Base-by-base conservation (phyloP, 2,888 invertebrate species). In the Zaprionus lineosus region DNA sequence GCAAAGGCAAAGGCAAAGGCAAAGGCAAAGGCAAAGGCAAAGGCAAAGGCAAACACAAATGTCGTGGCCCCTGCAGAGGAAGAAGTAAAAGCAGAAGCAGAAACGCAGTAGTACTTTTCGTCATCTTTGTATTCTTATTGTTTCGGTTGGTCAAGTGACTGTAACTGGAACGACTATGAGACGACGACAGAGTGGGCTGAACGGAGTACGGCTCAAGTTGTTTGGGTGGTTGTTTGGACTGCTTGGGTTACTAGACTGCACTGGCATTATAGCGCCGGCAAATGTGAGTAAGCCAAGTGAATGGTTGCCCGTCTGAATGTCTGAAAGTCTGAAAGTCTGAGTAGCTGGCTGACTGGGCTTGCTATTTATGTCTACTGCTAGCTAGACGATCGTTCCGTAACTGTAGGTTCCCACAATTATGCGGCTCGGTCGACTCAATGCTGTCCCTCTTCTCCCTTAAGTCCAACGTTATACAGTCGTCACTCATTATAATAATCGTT, bases 111-210 rank as follows among this genome's bases (percentile, higher is more conserved):
- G 56, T 31, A 34, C 43, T 68, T 59, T 57, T 66, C 63, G 74
- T 48, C 39, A 58, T 69, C 63, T 83, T 77, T n/a, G n/a, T n/a
- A 87, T 87, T 88, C 87, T 84, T 84, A 74, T 68, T 87, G 88
- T 88, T 89, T 89, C 89, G 89, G 89, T 89, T 89, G 89, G 88
- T 86, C 88, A 89, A 88, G 88, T 88, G 88, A 87, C 88, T 88
- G 88, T 87, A 89, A 89, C 88, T 88, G 87, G 82, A 83, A 86
- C 86, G 84, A 78, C 66, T 63, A 62, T 55, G 47, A 63, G 55
- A 59, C 59, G 61, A 52, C 64, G 60, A 64, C 67, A 52, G 55
- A 62, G 47, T 59, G 60, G 64, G 60, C 66, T 59, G 46, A 68
- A 36, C 52, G 50, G 29, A 59, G 33, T 48, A 39, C 26, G 44